Evolutionary conservation across 2,113 vertebrate genomes (phyloP).

Genomic region (Sminthopsis crassicaudata): DNA sequence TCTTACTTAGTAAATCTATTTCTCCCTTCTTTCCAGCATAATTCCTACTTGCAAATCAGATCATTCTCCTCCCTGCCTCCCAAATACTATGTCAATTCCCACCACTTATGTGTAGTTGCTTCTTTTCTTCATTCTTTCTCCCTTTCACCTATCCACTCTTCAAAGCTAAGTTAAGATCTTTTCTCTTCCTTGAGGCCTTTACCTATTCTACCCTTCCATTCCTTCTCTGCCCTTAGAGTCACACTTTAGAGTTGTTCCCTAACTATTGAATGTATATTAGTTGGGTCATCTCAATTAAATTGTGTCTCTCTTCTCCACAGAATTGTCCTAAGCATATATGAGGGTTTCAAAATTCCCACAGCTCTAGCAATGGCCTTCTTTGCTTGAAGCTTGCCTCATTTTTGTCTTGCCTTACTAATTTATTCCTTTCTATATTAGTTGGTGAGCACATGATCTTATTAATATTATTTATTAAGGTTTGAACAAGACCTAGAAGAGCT

Average conservation of each 20-base stretch:
- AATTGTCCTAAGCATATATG: background rate
- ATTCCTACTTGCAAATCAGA: background rate
- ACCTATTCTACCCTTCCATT: background rate
- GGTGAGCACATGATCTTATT: conserved; percentile 48
- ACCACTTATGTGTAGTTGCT: background rate
- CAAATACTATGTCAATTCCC: background rate
- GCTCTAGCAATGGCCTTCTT: conserved; percentile 30
- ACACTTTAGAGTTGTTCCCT: conserved; percentile 9
- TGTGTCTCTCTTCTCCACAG: conserved; percentile 39
- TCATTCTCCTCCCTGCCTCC: background rate
- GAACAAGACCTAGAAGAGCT: conserved; percentile 55
- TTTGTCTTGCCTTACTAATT: conserved; percentile 65
- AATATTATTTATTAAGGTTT: conserved; percentile 63
- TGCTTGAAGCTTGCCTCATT: conserved; percentile 63
- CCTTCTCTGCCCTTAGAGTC: background rate
- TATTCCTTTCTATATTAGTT: conserved; percentile 63
- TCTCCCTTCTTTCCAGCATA: background rate
- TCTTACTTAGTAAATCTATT: background rate
- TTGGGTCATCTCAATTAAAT: background rate
- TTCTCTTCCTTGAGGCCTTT: background rate
- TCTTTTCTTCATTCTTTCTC: background rate
- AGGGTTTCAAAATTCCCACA: background rate
- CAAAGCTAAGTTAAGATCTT: too few species aligned
- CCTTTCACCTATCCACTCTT: background rate
- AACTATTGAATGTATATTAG: conserved; percentile 4